Percentiles rank a stretch among this genome's conserved stretches.
phyloP scores from a whole-genome alignment of 2,797 vertebrate genomes.

The Enteromius trimaculatus region DNA sequence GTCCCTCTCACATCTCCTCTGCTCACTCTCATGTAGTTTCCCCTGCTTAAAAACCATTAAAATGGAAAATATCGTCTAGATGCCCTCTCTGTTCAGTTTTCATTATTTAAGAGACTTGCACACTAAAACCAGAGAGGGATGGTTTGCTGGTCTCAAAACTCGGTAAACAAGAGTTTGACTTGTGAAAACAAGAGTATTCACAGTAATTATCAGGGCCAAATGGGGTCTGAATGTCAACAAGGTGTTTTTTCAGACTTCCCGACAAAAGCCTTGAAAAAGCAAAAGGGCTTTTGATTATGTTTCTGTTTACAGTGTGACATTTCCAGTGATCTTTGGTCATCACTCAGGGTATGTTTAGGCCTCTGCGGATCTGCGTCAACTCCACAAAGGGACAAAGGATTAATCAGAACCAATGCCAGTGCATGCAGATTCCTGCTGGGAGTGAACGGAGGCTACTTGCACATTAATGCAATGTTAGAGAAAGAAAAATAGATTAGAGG shows the following conservation, averaged over 20 bases:
- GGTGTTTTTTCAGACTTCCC: conserved; percentile 68
- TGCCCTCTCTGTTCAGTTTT: conserved; percentile 69
- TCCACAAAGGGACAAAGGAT: conserved; percentile 52
- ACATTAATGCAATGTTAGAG: conserved; percentile 60
- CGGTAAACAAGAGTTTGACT: conserved; percentile 72
- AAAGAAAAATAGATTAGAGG: conserved; percentile 66
- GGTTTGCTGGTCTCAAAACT: conserved; percentile 69
- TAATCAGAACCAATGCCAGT: conserved; percentile 54
- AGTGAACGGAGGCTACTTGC: conserved; percentile 41
- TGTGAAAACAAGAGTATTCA: conserved; percentile 69
- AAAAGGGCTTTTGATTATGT: conserved; percentile 52
- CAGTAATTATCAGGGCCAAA: conserved; percentile 71
- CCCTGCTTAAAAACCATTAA: conserved; percentile 76
- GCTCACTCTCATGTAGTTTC: conserved; percentile 66
- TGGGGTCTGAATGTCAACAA: conserved; percentile 67
- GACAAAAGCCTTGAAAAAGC: conserved; percentile 67
- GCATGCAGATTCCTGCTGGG: conserved; percentile 49
- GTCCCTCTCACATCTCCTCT: conserved; percentile 65
- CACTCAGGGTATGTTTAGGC: conserved; percentile 34
- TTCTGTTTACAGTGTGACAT: conserved; percentile 54
- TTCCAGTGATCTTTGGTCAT: conserved; percentile 57
- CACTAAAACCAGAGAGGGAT: conserved; percentile 51
- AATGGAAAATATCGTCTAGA: conserved; percentile 72
- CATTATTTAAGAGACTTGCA: conserved; percentile 72
- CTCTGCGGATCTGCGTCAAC: conserved; percentile 42